These are phyloP conservation scores for Oxycera nigricornis DNA, from an alignment of 2,888 invertebrate species.

Conservation along the genomic window DNA sequence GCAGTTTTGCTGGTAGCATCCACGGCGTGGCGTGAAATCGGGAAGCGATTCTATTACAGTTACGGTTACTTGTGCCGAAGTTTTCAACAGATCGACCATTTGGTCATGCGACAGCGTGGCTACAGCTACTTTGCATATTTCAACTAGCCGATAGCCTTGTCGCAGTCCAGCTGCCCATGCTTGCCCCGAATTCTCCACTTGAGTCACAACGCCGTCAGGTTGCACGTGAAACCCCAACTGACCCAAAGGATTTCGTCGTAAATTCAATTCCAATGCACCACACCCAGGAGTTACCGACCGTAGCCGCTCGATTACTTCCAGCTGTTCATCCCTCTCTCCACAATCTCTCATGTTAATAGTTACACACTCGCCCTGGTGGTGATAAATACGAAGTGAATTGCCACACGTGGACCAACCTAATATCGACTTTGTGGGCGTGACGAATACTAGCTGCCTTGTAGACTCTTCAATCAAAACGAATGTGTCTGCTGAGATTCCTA, in stretches of 20 bases:
- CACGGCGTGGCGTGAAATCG: conserved; percentile 74
- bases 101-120: conserved; percentile 89
- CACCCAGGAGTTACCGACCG: conserved; percentile 80
- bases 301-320: conserved; percentile 82
- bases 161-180: conserved; percentile 80
- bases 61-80: conserved; percentile 85
- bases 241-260: conserved; percentile 80
- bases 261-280: conserved; percentile 78
- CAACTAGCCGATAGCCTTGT: conserved; percentile 88
- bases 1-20: conserved; percentile 71
- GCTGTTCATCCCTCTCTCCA: conserved; percentile 72
- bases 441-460: conserved; percentile 83
- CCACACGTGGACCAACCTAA: conserved; percentile 68
- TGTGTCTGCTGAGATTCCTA: conserved; percentile 87
- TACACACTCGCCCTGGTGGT: conserved; percentile 93
- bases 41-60: conserved; percentile 76
- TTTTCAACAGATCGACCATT: conserved; percentile 91
- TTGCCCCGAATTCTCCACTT: conserved; percentile 61
- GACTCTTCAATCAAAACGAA: conserved; percentile 86
- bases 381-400: conserved; percentile 79
- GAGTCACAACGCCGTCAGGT: conserved; percentile 91
- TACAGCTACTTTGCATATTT: conserved; percentile 89
- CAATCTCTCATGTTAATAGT: conserved; percentile 78
- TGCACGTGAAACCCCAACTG: conserved; percentile 92
- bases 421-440: conserved; percentile 82